Evolutionary conservation across 1,140 invertebrate genomes (phyloP).

Genomic region (Myzus persicae): DNA sequence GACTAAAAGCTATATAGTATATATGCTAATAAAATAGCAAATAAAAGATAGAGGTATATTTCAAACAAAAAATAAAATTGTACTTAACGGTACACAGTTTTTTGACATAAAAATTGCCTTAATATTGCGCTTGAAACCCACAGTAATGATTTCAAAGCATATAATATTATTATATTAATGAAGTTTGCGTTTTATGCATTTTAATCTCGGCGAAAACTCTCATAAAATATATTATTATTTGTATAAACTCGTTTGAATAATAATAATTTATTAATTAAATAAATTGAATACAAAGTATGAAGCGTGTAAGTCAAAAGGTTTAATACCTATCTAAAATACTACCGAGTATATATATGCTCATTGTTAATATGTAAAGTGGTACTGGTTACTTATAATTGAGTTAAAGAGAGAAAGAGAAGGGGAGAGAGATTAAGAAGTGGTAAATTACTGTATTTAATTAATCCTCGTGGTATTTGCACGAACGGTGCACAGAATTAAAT

Average conservation of each 20-base stretch:
- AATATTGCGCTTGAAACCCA: background rate
- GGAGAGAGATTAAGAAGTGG: background rate
- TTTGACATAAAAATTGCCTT: background rate
- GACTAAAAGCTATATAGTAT: background rate
- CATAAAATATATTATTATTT: background rate
- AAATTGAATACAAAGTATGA: background rate
- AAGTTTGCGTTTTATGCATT: background rate
- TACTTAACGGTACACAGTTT: background rate
- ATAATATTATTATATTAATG: background rate
- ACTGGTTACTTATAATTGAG: background rate
- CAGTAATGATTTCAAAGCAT: background rate
- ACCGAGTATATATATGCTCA: background rate
- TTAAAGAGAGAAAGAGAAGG: background rate
- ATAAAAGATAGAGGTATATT: background rate
- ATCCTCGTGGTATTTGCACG: background rate
- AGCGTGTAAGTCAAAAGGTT: background rate
- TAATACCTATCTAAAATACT: background rate
- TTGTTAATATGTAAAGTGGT: background rate
- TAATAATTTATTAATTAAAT: background rate
- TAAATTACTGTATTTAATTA: slow-evolving; percentile 16
- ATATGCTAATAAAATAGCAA: background rate
- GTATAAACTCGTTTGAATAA: no score
- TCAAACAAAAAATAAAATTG: background rate
- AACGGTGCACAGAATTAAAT: background rate
- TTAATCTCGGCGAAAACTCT: background rate